These are phyloP conservation scores for Pseudonaja textilis DNA, from an alignment of 2,113 vertebrate genomes.

Conservation along the genomic window DNA sequence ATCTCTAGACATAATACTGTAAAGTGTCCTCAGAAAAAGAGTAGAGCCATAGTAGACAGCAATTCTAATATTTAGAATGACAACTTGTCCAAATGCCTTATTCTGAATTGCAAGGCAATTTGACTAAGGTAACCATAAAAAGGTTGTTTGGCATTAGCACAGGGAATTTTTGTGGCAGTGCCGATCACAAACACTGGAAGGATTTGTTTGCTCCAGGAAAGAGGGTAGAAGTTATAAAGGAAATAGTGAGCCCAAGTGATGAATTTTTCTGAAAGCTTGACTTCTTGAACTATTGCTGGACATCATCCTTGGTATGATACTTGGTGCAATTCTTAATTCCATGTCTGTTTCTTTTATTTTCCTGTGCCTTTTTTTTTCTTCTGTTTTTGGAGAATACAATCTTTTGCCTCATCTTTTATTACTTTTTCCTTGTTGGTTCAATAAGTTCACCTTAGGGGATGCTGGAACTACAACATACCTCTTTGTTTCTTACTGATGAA, in stretches of 20 bases:
- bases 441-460: conserved; percentile 21
- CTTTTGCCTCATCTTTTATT: background rate
- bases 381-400: background rate
- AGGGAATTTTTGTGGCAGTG: background rate
- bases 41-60: background rate
- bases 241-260: background rate
- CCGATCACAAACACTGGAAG: background rate
- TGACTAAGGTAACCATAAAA: background rate
- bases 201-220: background rate
- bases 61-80: background rate
- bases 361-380: background rate
- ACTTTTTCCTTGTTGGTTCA: background rate
- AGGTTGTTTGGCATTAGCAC: background rate
- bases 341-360: background rate
- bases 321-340: background rate
- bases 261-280: background rate
- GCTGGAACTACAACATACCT: conserved; percentile 51
- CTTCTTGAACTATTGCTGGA: background rate
- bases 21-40: background rate
- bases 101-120: background rate
- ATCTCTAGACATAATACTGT: background rate
- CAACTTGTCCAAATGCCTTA: background rate
- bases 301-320: background rate
- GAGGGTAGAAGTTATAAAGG: background rate
- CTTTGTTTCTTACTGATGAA: conserved; percentile 68